Evolutionary conservation across 2,797 vertebrate species (phyloP).

Genomic region (Sarcoramphus papa): DNA sequence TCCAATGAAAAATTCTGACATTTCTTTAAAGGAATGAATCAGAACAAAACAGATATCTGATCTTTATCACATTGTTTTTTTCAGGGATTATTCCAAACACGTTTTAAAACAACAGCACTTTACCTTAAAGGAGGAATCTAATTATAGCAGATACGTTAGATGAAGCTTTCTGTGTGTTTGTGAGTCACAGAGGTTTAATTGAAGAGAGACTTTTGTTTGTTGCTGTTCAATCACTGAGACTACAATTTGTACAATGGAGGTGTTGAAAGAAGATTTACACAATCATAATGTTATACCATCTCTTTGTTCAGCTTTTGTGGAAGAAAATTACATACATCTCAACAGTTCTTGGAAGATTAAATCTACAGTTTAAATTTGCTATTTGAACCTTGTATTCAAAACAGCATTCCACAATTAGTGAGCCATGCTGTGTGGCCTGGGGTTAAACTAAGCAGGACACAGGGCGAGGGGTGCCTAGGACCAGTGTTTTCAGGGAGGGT

Average conservation of each 20-base stretch:
- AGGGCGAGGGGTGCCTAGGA: background rate
- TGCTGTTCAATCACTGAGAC: constrained; percentile 15
- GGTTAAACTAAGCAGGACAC: background rate
- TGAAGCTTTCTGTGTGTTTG: constrained; percentile 27
- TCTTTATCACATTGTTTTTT: background rate
- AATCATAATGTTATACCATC: constrained; percentile 50
- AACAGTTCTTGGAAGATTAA: constrained; percentile 48
- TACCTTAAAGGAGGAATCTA: constrained; percentile 11
- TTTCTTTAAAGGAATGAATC: background rate
- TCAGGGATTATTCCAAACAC: background rate
- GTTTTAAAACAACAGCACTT: constrained; percentile 42
- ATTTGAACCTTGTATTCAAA: constrained; percentile 55
- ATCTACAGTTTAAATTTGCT: constrained; percentile 50
- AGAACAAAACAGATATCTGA: background rate
- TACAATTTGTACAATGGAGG: constrained; percentile 4
- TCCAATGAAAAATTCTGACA: background rate
- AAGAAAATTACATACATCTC: constrained; percentile 46
- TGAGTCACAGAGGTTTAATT: constrained; percentile 10
- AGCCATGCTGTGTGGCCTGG: constrained; percentile 21
- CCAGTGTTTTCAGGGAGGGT: background rate
- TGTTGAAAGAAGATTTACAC: constrained; percentile 59
- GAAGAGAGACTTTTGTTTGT: constrained; percentile 44
- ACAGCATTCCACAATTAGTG: constrained; percentile 48
- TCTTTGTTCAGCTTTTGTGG: constrained; percentile 61
- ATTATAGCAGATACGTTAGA: constrained; percentile 17